These are phyloP conservation scores for Arion vulgaris DNA, from an alignment of 1,140 invertebrate genomes.

Conservation along the genomic window DNA sequence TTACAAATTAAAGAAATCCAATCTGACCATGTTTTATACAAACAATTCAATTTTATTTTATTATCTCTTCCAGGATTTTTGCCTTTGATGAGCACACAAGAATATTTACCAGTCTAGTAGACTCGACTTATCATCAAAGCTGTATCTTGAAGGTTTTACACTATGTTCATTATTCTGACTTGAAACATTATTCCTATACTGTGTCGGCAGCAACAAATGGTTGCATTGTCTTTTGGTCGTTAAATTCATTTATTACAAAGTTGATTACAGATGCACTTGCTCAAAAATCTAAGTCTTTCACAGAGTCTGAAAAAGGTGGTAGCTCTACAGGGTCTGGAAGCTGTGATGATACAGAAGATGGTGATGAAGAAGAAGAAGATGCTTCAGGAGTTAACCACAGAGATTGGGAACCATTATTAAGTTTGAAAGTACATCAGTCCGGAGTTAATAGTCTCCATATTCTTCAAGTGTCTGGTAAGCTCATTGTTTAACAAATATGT, in stretches of 20 bases:
- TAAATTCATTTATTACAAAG: neutral
- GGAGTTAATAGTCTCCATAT: conserved; percentile 80
- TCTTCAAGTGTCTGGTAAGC: conserved; percentile 41
- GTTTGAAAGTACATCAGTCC: conserved; percentile 78
- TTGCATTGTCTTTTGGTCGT: conserved; percentile 77
- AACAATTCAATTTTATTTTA: no score
- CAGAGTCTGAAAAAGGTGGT: neutral
- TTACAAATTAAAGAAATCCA: no score
- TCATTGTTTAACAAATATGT: neutral
- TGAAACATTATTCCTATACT: conserved; percentile 33
- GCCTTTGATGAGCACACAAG: conserved; percentile 56
- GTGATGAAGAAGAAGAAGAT: neutral
- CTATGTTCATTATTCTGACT: conserved; percentile 35
- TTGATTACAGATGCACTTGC: neutral
- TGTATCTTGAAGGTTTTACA: conserved; percentile 67
- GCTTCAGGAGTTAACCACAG: neutral
- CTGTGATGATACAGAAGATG: conserved; percentile 8
- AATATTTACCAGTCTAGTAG: conserved; percentile 49
- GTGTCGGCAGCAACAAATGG: conserved; percentile 80
- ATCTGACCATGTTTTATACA: no score
- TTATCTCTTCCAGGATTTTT: conserved; percentile 56
- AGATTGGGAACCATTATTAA: neutral
- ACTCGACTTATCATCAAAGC: conserved; percentile 60
- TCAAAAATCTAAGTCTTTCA: neutral
- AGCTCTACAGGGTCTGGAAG: neutral